Evolutionary conservation across 2,888 invertebrate species (phyloP), one percentile per base, ranked within the genome.

Genomic region (Macrophya alboannulata): DNA sequence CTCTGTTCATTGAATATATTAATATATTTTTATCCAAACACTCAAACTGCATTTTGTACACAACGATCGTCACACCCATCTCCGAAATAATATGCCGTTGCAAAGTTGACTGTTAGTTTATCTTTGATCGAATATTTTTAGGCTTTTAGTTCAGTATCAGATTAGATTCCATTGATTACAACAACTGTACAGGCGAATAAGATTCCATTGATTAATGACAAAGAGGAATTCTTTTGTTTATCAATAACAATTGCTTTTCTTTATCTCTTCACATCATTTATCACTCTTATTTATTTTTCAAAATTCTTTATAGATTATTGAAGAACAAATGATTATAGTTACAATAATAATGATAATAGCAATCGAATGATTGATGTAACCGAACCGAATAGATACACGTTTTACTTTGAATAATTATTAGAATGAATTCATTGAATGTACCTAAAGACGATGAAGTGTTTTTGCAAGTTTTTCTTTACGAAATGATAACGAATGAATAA

Each of bases 11-110:
- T 15, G 25, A 31, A 48, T 31, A n/a, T 45, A 25, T n/a, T 9
- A 77, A n/a, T 9, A 37, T 51, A 31, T 37, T 17, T 77, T 77
- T 77, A 15, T 77, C 51, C 17, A 81, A 1, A 43, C 12, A n/a
- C 59, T 77, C 15, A 9, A 17, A 85, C 48, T 48, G n/a, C 74
- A 79, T 79, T 77, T 55, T 62, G n/a, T 43, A 59, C 48, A 74
- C 59, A 43, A 84, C 8, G 5, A n/a, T 45, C 6, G 55, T 74
- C 59, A 76, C 59, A 72, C 25, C 59, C n/a, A 40, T 40, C 43
- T 77, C 1, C n/a, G 2, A 62, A 25, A 59, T 25, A 4, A 62
- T 62, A 25, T 10, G 43, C 10, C 43, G 25, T 15, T n/a, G 15
- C 10, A 31, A 43, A 1, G 17, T 43, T 6, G 12, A 40, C 81